These are phyloP conservation scores for Triplophysa dalaica DNA, from an alignment of 2,113 vertebrate species.

Conservation along the genomic window DNA sequence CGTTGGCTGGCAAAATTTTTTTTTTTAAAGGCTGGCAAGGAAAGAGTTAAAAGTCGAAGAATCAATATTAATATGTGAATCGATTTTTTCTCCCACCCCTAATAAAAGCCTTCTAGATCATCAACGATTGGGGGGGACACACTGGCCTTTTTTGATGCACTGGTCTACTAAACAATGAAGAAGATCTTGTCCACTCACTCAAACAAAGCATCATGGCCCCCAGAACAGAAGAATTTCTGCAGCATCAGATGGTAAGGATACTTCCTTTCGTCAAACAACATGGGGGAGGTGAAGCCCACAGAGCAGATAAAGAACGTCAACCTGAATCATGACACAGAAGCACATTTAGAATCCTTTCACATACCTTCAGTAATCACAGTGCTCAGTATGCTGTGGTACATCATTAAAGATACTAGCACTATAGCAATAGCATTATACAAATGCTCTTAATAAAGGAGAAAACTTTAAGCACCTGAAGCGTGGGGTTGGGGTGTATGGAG, in stretches of 20 bases:
- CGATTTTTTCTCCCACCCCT: neutral
- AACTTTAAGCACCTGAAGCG: slow-evolving; percentile 81
- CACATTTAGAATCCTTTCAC: slow-evolving; percentile 2
- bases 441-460: neutral
- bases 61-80: too few species aligned
- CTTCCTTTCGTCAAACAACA: slow-evolving; percentile 93
- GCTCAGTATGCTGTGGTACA: neutral
- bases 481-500: slow-evolving; percentile 90
- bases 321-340: slow-evolving; percentile 63
- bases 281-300: slow-evolving; percentile 92
- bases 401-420: neutral
- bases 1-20: too few species aligned
- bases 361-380: neutral
- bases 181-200: slow-evolving; percentile 77
- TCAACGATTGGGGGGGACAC: neutral
- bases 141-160: neutral
- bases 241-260: slow-evolving; percentile 95
- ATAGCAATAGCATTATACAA: neutral
- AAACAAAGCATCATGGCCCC: slow-evolving; percentile 92
- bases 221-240: slow-evolving; percentile 93
- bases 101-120: too few species aligned
- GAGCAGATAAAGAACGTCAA: slow-evolving; percentile 95
- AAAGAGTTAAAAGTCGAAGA: too few species aligned
- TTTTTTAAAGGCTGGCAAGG: too few species aligned
- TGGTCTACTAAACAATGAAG: neutral